phyloP scores from a whole-genome alignment of 2,113 vertebrate species.

The Regulus satrapa region DNA sequence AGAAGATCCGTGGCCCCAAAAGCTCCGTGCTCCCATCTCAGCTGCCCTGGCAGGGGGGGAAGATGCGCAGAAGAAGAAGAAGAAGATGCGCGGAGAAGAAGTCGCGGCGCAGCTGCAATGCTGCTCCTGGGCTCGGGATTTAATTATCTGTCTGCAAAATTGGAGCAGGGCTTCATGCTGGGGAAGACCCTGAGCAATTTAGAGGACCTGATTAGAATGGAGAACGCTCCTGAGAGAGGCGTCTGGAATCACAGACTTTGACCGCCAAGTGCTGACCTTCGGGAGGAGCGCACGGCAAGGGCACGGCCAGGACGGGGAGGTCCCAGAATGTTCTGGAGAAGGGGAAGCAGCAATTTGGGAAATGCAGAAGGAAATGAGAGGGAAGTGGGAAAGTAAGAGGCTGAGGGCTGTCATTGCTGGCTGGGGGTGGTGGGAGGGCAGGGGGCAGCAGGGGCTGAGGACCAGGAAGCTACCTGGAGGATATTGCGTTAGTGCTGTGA shows the following conservation, averaged over 20 bases:
- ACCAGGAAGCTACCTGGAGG: background rate
- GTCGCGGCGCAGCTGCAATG: background rate
- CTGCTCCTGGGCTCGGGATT: background rate
- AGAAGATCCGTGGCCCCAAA: background rate
- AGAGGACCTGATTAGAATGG: background rate
- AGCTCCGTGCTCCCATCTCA: background rate
- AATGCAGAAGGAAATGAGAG: background rate
- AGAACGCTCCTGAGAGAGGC: background rate
- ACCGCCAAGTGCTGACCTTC: background rate
- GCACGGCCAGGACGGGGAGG: background rate
- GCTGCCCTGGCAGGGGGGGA: background rate
- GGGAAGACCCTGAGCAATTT: background rate
- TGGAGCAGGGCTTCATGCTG: conserved; percentile 16
- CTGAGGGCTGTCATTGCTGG: background rate
- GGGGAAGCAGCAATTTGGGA: background rate
- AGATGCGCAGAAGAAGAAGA: background rate
- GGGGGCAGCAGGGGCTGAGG: background rate
- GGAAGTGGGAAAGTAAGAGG: background rate
- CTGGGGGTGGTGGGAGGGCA: background rate
- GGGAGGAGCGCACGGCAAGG: background rate
- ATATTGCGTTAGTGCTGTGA: conserved; percentile 27
- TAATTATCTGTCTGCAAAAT: background rate
- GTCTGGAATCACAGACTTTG: background rate
- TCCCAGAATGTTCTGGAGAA: background rate
- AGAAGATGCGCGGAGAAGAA: background rate